These are phyloP conservation scores for Oreochromis spilurus DNA, from an alignment of 2,113 vertebrate genomes.

Conservation along the genomic window DNA sequence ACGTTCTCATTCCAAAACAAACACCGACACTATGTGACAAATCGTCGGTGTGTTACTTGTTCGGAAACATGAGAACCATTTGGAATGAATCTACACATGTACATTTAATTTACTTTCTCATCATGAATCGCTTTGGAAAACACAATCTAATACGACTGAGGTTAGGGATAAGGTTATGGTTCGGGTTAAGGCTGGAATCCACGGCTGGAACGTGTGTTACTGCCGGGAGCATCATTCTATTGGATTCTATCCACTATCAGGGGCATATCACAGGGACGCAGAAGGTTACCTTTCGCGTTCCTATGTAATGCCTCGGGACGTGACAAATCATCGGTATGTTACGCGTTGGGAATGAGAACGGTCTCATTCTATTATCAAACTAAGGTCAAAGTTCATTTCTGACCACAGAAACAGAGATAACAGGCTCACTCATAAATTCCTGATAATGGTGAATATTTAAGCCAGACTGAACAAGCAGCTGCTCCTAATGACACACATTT, in stretches of 20 bases:
- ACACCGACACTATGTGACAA: not conserved
- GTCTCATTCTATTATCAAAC: not conserved
- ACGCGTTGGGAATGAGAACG: not conserved
- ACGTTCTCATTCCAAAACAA: not conserved
- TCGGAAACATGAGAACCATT: not conserved
- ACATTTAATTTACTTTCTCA: not conserved
- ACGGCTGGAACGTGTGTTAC: not conserved
- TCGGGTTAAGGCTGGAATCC: not conserved
- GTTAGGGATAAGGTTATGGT: not conserved
- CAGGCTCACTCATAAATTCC: not conserved
- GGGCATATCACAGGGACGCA: rapidly evolving
- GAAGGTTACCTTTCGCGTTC: not conserved
- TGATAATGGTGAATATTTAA: not conserved
- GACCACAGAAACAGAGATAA: not conserved
- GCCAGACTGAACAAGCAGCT: not conserved
- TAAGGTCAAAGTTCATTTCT: not conserved
- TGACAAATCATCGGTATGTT: not conserved
- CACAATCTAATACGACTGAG: not conserved
- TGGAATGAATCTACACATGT: not conserved
- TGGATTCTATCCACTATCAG: not conserved
- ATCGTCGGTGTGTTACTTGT: rapidly evolving
- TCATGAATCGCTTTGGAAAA: not conserved
- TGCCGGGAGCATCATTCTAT: not conserved
- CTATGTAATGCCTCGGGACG: not conserved
- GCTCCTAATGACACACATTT: not conserved